Evolutionary conservation across 2,888 invertebrate species (phyloP).

Genomic region (Steromphala cineraria): DNA sequence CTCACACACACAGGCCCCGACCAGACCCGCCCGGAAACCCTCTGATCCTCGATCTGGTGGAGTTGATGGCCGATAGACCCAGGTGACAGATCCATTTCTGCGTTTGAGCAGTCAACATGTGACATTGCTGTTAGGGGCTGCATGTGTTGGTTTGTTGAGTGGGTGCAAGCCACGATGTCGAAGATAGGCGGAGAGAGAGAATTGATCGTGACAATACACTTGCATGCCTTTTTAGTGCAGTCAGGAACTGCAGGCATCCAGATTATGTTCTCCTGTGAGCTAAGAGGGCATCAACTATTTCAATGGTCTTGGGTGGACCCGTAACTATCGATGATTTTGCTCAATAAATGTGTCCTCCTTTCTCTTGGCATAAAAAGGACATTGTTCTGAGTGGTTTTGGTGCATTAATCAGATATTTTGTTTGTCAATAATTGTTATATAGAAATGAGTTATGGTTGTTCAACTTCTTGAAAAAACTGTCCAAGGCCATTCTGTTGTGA

Average conservation of each 20-base stretch:
- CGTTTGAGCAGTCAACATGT: neutral
- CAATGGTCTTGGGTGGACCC: neutral
- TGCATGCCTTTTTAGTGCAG: neutral
- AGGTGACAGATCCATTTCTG: neutral
- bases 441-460: no score
- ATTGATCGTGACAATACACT: neutral
- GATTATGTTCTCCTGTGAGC: neutral
- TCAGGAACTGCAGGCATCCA: neutral
- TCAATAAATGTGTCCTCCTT: neutral
- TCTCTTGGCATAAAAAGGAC: no score
- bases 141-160: neutral
- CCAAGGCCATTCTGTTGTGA: no score
- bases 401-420: no score
- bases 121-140: neutral
- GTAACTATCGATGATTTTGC: neutral
- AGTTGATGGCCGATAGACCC: neutral
- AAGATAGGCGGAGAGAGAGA: neutral
- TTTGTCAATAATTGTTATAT: no score
- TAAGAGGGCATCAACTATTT: neutral
- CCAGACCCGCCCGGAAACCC: neutral
- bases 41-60: neutral
- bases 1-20: neutral
- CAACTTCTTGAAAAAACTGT: no score
- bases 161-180: neutral
- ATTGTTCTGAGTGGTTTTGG: no score